phyloP scores from a whole-genome alignment of 2,888 invertebrate species.

The Strigamia maritima region DNA sequence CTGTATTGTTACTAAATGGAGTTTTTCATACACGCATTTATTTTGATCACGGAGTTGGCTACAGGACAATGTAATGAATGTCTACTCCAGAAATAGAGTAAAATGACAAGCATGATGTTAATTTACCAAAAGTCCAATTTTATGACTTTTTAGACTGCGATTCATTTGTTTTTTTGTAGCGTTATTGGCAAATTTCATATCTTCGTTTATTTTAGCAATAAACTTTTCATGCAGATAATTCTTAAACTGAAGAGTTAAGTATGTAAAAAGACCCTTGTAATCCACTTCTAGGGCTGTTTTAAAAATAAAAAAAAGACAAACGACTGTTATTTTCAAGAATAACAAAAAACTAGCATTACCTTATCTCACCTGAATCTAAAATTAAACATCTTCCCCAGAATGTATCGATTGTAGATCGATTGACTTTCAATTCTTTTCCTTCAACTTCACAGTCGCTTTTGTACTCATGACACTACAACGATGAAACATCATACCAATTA shows the following conservation, averaged over 20 bases:
- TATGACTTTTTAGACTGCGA: not conserved
- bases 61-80: too few species aligned
- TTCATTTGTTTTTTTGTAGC: not conserved
- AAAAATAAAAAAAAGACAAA: not conserved
- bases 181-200: not conserved
- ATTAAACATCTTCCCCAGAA: not conserved
- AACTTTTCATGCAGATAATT: not conserved
- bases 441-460: not conserved
- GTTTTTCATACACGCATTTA: too few species aligned
- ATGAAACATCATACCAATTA: not conserved
- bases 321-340: too few species aligned
- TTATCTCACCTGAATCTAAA: not conserved
- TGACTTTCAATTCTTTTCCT: not conserved
- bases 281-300: not conserved
- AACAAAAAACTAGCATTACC: not conserved
- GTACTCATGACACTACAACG: not conserved
- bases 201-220: not conserved
- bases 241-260: not conserved
- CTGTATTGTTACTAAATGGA: too few species aligned
- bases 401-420: not conserved
- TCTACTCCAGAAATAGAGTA: too few species aligned
- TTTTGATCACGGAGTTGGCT: too few species aligned
- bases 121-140: not conserved
- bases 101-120: too few species aligned
- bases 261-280: not conserved